phyloP scores from a whole-genome alignment of 1,140 invertebrate genomes.

The Achroia grisella region DNA sequence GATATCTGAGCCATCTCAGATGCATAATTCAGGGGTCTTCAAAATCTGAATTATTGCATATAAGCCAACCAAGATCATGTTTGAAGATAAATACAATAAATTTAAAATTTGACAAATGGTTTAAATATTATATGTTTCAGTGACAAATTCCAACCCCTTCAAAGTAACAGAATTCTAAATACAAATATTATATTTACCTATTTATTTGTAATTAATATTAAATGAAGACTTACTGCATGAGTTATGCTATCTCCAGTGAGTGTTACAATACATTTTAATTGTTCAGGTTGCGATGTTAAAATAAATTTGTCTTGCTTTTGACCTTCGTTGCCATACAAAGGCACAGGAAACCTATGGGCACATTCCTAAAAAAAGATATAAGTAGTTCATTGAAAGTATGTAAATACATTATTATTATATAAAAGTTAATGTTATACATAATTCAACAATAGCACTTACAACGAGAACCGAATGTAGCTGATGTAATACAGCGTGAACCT shows the following conservation, averaged over 20 bases:
- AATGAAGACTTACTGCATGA: conserved; percentile 81
- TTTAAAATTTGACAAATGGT: too few species aligned
- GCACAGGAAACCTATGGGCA: conserved; percentile 87
- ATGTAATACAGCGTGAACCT: conserved; percentile 89
- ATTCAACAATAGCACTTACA: conserved; percentile 72
- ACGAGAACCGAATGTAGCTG: conserved; percentile 88
- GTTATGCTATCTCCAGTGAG: conserved; percentile 93
- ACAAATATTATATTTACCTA: conserved; percentile 6
- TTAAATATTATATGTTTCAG: too few species aligned
- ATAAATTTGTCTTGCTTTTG: conserved; percentile 93
- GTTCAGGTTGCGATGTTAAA: conserved; percentile 87
- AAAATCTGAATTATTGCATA: too few species aligned
- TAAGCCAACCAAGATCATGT: too few species aligned
- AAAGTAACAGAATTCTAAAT: too few species aligned
- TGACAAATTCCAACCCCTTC: too few species aligned
- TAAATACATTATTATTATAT: too few species aligned
- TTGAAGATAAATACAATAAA: too few species aligned
- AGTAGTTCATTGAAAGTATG: too few species aligned
- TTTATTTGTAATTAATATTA: conserved; percentile 5
- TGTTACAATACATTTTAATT: conserved; percentile 92
- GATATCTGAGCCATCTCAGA: too few species aligned
- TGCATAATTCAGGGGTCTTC: too few species aligned
- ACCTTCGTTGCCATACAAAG: conserved; percentile 87
- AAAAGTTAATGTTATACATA: too few species aligned
- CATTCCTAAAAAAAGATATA: conserved; percentile 79